Evolutionary conservation across 64 coral and sea anemone genomes (phyloP).

Genomic region (Platygyra sinensis): DNA sequence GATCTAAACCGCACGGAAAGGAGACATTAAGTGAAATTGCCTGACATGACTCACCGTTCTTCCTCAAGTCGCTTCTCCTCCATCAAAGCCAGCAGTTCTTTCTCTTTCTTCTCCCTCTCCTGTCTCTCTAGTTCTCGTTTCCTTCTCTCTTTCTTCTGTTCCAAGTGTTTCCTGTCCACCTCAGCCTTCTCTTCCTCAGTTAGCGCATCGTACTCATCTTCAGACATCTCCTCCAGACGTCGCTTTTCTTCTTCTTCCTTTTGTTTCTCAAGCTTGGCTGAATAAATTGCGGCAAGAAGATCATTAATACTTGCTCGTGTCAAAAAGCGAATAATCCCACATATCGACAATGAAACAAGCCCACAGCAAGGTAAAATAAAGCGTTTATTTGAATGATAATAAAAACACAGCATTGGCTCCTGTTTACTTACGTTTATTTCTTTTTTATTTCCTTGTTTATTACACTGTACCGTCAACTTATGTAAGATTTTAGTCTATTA

Average conservation of each 20-base stretch:
- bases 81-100: constrained; percentile 78
- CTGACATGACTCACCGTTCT: constrained; percentile 67
- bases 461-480: too few species aligned
- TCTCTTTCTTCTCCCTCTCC: constrained; percentile 88
- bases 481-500: too few species aligned
- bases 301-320: background rate
- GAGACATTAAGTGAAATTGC: background rate
- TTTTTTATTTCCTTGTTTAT: too few species aligned
- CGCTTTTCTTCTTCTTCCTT: constrained; percentile 89
- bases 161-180: constrained; percentile 92
- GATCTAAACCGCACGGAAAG: too few species aligned
- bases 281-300: background rate
- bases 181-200: constrained; percentile 96
- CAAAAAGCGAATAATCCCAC: too few species aligned
- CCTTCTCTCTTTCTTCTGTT: constrained; percentile 95
- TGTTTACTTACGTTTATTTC: too few species aligned
- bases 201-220: constrained; percentile 95
- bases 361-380: too few species aligned
- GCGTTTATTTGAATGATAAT: too few species aligned
- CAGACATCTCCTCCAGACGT: constrained; percentile 96
- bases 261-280: constrained; percentile 76
- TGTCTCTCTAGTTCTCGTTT: constrained; percentile 89
- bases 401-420: too few species aligned
- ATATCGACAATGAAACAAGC: too few species aligned
- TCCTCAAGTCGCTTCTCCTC: constrained; percentile 97